Evolutionary conservation across 1,140 invertebrate genomes (phyloP).

Genomic region (Drosophila subpulchrella): DNA sequence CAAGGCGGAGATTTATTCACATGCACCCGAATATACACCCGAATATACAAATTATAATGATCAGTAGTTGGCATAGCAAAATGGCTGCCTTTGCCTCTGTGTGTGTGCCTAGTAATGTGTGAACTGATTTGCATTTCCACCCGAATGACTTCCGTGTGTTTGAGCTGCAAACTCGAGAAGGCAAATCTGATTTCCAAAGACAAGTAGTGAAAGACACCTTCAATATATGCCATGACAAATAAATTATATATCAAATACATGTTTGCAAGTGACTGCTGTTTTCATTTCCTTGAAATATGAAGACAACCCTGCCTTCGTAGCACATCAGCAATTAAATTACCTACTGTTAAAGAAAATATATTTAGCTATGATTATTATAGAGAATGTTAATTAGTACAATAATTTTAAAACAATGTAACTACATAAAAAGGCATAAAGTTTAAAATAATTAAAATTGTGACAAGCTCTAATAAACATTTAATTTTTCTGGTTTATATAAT

Average conservation of each 20-base stretch:
- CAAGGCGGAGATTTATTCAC: constrained; percentile 62
- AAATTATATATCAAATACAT: constrained; percentile 34
- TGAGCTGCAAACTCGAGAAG: constrained; percentile 2
- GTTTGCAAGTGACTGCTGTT: background rate
- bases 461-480: background rate
- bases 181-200: constrained; percentile 11
- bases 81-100: constrained; percentile 14
- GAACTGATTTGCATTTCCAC: constrained; percentile 72
- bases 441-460: background rate
- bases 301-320: background rate
- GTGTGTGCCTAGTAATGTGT: constrained; percentile 60
- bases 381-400: too few species aligned
- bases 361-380: too few species aligned
- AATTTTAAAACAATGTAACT: too few species aligned
- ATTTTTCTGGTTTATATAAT: too few species aligned
- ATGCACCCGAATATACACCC: constrained; percentile 7
- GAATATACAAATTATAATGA: constrained; percentile 62
- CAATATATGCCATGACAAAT: constrained; percentile 46
- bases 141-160: constrained; percentile 52
- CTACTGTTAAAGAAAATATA: background rate
- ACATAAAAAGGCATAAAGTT: too few species aligned
- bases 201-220: constrained; percentile 35
- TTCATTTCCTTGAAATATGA: constrained; percentile 19
- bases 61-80: constrained; percentile 65
- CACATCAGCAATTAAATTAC: constrained; percentile 6